These are phyloP conservation scores for Trichechus manatus DNA, from an alignment of 2,113 vertebrate species.

Conservation along the genomic window DNA sequence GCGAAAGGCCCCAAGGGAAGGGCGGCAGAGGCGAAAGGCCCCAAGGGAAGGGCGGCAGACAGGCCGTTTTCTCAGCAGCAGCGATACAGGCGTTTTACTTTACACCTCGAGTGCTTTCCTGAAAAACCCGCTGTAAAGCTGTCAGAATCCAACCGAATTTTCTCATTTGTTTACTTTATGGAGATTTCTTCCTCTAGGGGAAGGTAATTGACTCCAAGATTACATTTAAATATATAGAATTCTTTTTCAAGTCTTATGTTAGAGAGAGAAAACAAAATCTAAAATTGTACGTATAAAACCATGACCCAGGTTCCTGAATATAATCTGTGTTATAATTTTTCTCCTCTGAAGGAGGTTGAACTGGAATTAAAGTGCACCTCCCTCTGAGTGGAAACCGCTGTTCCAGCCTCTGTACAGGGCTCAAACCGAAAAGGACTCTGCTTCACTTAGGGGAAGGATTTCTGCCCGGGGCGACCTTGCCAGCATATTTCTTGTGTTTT, in stretches of 20 bases:
- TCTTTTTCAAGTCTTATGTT: background rate
- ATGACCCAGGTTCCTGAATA: background rate
- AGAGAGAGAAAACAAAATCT: slow-evolving; percentile 34
- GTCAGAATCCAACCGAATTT: background rate
- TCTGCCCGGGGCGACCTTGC: background rate
- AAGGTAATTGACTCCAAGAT: background rate
- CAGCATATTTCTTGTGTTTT: background rate
- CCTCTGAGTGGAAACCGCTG: background rate
- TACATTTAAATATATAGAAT: background rate
- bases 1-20: too few species aligned
- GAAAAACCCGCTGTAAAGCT: background rate
- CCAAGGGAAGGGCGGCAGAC: too few species aligned
- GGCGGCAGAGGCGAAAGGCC: too few species aligned
- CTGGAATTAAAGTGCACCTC: background rate
- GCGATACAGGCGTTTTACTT: background rate
- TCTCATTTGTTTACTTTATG: background rate
- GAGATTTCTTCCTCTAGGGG: background rate
- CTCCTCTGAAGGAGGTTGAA: background rate
- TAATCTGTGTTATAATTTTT: slow-evolving; percentile 3
- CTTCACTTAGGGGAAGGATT: background rate
- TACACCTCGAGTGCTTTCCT: background rate
- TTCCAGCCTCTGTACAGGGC: background rate
- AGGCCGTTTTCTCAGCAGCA: background rate
- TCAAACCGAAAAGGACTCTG: background rate
- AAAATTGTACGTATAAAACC: background rate